Percentiles rank a stretch among this genome's conserved stretches.
Evolutionary conservation across 2,888 invertebrate genomes (phyloP).

Genomic region (Apamea anceps): DNA sequence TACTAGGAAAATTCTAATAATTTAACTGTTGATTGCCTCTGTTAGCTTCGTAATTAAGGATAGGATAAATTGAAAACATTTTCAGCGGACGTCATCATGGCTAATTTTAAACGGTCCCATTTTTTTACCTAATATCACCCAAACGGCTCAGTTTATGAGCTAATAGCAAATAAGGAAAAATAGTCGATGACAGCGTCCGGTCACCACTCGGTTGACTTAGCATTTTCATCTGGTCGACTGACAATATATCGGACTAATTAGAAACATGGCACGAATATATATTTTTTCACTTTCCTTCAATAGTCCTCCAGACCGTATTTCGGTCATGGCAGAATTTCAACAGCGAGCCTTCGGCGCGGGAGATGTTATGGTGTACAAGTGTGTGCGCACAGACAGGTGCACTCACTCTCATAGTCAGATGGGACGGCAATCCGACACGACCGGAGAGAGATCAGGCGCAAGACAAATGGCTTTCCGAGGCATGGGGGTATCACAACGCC

Average conservation of each 20-base stretch:
- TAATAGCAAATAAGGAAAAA: slow-evolving; percentile 57
- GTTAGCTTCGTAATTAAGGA: slow-evolving; percentile 10
- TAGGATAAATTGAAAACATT: slow-evolving; percentile 3
- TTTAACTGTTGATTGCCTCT: neutral
- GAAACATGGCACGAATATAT: slow-evolving; percentile 7
- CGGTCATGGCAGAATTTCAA: too few species aligned
- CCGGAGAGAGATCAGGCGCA: too few species aligned
- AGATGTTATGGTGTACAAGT: too few species aligned
- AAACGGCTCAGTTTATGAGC: slow-evolving; percentile 22
- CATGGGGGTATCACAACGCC: too few species aligned
- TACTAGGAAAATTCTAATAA: neutral
- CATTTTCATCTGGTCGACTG: slow-evolving; percentile 38
- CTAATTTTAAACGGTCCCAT: slow-evolving; percentile 41
- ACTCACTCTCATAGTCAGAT: too few species aligned
- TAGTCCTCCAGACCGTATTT: too few species aligned
- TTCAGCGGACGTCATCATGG: neutral
- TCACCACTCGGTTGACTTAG: slow-evolving; percentile 28
- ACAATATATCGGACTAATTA: slow-evolving; percentile 41
- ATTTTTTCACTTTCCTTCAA: slow-evolving; percentile 13
- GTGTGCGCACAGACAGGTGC: too few species aligned
- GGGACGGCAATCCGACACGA: too few species aligned
- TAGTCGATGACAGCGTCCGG: slow-evolving; percentile 32
- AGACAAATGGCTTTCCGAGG: too few species aligned
- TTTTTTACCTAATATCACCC: slow-evolving; percentile 49
- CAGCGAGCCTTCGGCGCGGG: too few species aligned